Evolutionary conservation across 2,797 vertebrate species (phyloP).

Genomic region (Gephyroberyx darwinii): DNA sequence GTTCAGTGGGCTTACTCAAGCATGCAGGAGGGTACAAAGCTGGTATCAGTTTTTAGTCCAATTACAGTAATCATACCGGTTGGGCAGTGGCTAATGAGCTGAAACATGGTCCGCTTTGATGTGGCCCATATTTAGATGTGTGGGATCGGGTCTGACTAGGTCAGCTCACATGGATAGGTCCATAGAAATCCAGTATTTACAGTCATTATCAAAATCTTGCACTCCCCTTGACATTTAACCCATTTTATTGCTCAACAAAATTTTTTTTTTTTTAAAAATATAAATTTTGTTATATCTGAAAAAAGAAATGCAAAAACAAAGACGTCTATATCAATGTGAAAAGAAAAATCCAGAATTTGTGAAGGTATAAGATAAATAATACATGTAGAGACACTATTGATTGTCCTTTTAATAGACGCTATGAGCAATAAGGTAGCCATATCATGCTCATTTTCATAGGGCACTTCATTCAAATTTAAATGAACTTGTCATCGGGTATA

Average conservation of each 20-base stretch:
- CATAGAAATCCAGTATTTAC: background rate
- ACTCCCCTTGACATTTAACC: too few species aligned
- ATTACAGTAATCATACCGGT: slow-evolving; percentile 61
- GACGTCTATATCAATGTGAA: background rate
- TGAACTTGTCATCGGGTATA: too few species aligned
- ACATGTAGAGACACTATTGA: too few species aligned
- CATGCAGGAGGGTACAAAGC: slow-evolving; percentile 44
- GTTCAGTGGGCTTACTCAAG: slow-evolving; percentile 66
- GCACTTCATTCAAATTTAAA: background rate
- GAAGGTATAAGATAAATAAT: too few species aligned
- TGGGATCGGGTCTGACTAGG: background rate
- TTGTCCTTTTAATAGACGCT: background rate
- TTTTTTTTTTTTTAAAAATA: too few species aligned
- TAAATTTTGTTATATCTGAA: too few species aligned
- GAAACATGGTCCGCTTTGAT: slow-evolving; percentile 31
- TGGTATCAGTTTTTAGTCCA: slow-evolving; percentile 53
- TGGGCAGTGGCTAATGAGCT: slow-evolving; percentile 46
- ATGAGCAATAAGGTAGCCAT: background rate
- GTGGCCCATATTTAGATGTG: slow-evolving; percentile 11
- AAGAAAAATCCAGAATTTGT: background rate
- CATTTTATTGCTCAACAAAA: too few species aligned
- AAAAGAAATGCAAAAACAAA: too few species aligned
- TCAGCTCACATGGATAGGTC: background rate
- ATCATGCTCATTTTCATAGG: background rate
- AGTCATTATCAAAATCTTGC: too few species aligned